Evolutionary conservation across 2,797 vertebrate genomes (phyloP), one percentile per base, ranked within the genome.

Genomic region (Semotilus atromaculatus): DNA sequence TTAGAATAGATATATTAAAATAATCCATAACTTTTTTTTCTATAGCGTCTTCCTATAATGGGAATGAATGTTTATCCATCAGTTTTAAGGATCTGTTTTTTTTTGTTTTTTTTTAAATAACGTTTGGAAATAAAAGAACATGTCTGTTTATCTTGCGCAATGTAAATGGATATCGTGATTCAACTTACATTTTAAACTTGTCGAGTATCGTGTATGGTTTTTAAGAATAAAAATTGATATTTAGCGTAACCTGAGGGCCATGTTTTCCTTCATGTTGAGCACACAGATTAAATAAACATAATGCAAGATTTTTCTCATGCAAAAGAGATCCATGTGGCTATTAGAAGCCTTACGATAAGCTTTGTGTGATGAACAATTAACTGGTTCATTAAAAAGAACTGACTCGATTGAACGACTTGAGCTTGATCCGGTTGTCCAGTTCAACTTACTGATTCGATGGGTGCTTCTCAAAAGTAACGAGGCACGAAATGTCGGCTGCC

Each of bases 131-230:
- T 94, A 94, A 95, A 89, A 94, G 90, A 95, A 93, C 94, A 94
- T 96, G 95, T 96, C 94, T 96, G 95, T 95, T 96, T 96, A 94
- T 96, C 94, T 96, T 94, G 93, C 95, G 94, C 95, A 95, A 95
- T 96, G 95, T 96, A 95, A 96, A 95, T 95, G 94, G 92, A 95
- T 96, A 95, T 95, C 89, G 95, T 96, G 95, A 95, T 96, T 89
- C 94, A 93, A 95, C 95, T 96, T 96, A 96, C 94, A 95, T 96
- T 96, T 96, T 94, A 95, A 96, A 95, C 93, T 95, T 95, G 95
- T 96, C 91, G 90, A 96, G 94, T 96, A 96, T 95, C 94, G 95
- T 96, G 95, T 96, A 95, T 96, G 94, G 95, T 96, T 96, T 96
- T 95, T 96, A 95, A 96, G 94, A 96, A 96, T 96, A 96, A 96